Evolutionary conservation across 2,113 vertebrate species (phyloP).

Genomic region (Nibea albiflora): DNA sequence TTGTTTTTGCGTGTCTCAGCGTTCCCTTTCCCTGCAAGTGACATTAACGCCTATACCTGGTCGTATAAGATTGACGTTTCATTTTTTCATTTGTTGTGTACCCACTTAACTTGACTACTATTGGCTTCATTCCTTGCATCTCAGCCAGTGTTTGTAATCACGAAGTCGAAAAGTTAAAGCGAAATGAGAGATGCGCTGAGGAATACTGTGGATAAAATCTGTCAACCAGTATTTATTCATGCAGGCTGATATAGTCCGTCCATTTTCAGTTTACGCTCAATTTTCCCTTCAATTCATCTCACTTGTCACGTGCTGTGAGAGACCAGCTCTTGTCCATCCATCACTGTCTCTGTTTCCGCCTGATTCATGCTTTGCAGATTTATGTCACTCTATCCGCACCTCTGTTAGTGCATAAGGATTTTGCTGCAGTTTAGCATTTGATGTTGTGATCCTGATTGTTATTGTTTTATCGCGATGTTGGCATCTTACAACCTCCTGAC

Average conservation of each 20-base stretch:
- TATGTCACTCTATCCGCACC: not conserved
- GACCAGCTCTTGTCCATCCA: conserved; percentile 7
- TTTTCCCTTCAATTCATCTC: conserved; percentile 7
- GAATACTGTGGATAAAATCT: not conserved
- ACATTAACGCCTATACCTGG: not conserved
- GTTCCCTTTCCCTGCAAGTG: not conserved
- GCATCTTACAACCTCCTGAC: not conserved
- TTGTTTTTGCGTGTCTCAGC: conserved; percentile 20
- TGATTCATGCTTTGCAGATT: conserved; percentile 1
- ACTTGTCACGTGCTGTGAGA: not conserved
- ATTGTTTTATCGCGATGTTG: not conserved
- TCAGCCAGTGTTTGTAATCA: not conserved
- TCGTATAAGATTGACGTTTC: too few relatives aligned
- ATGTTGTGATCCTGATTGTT: not conserved
- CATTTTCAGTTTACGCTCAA: conserved; percentile 2
- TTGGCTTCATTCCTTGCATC: not conserved
- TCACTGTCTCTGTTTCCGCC: conserved; percentile 28
- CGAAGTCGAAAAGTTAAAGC: too few relatives aligned
- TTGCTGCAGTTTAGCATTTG: not conserved
- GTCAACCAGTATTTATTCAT: not conserved
- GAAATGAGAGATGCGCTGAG: not conserved
- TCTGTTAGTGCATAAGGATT: not conserved
- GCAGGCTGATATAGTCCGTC: not conserved
- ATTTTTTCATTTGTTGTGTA: not conserved
- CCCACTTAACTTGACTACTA: not conserved